phyloP scores from a whole-genome alignment of 2,113 vertebrate genomes.

The Murina feae region DNA sequence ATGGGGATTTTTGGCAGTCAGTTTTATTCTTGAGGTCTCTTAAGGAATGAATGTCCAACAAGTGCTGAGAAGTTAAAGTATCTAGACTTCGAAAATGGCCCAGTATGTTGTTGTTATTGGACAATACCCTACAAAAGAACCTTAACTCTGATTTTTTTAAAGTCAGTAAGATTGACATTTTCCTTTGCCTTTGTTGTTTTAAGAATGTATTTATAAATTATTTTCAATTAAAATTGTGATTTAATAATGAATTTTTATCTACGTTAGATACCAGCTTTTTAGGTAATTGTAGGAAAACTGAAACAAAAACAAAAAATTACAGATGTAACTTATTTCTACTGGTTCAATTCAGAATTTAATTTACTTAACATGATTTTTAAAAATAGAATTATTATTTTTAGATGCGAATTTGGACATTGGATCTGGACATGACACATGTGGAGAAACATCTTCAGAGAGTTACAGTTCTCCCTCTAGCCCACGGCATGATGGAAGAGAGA shows the following conservation, averaged over 20 bases:
- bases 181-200: conserved; percentile 6
- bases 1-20: background rate
- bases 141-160: background rate
- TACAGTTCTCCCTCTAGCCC: conserved; percentile 96
- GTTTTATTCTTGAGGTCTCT: background rate
- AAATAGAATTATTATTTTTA: conserved; percentile 78
- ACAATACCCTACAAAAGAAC: background rate
- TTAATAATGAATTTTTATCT: conserved; percentile 20
- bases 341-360: conserved; percentile 14
- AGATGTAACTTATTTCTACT: conserved; percentile 46
- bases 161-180: background rate
- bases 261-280: background rate
- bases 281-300: background rate
- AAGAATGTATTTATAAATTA: conserved; percentile 1
- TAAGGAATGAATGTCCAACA: background rate
- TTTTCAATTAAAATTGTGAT: conserved; percentile 8
- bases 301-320: background rate
- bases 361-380: conserved; percentile 59
- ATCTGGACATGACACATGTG: conserved; percentile 88
- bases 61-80: background rate
- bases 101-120: background rate
- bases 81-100: background rate
- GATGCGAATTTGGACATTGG: conserved; percentile 84
- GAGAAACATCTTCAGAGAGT: conserved; percentile 95
- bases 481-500: conserved; percentile 88